These are phyloP conservation scores for Mastacembelus armatus DNA, from an alignment of 2,797 vertebrate species.

Conservation along the genomic window DNA sequence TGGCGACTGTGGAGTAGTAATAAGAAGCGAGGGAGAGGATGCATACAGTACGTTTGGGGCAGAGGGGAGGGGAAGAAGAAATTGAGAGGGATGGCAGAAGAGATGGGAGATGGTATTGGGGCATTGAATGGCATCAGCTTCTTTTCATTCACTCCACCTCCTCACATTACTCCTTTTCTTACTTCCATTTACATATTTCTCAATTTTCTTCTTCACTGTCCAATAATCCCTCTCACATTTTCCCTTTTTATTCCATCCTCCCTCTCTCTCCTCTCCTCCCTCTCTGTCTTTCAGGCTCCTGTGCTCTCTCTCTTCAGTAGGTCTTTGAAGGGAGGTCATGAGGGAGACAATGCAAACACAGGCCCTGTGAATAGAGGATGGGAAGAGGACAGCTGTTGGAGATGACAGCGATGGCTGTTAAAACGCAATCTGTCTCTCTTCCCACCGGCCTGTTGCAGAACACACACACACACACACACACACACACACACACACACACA, in stretches of 20 bases:
- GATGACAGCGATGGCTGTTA: conserved; percentile 89
- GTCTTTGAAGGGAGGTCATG: conserved; percentile 81
- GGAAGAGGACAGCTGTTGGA: conserved; percentile 88
- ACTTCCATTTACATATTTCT: conserved; percentile 64
- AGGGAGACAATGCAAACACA: conserved; percentile 86
- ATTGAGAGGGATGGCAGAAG: conserved; percentile 58
- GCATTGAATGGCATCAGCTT: conserved; percentile 51
- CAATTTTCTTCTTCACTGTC: conserved; percentile 51
- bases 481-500: conserved; percentile 29
- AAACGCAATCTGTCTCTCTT: conserved; percentile 86
- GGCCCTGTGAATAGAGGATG: conserved; percentile 84
- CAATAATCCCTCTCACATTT: conserved; percentile 41
- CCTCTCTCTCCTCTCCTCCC: background rate
- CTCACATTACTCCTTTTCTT: conserved; percentile 21
- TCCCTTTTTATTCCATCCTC: background rate
- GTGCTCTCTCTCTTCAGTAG: conserved; percentile 51
- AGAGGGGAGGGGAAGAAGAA: conserved; percentile 47
- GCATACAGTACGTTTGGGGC: conserved; percentile 44
- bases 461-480: conserved; percentile 52
- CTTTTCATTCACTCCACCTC: conserved; percentile 37
- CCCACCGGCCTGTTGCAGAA: conserved; percentile 82
- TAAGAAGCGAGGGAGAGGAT: conserved; percentile 58
- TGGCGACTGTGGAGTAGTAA: conserved; percentile 50
- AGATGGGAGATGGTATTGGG: conserved; percentile 50
- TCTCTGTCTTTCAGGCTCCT: background rate